Conservation (phyloP, 2,888 invertebrate genomes). For the Dione vanillae region DNA sequence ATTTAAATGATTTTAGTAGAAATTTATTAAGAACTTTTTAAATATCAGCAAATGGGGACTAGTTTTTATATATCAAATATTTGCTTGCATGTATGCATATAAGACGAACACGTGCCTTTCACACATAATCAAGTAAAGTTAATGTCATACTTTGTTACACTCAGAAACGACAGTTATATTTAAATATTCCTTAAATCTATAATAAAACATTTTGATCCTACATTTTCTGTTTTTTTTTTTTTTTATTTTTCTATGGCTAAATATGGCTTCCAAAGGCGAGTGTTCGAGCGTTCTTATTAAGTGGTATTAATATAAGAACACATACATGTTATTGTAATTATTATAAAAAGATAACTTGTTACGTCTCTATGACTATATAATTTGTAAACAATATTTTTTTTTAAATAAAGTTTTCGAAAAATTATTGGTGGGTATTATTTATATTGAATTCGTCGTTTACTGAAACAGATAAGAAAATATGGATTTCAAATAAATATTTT, state of each 20-base stretch:
- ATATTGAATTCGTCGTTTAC: too few species aligned
- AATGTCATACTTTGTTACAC: neutral
- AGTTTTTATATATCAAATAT: neutral
- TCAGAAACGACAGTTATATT: neutral
- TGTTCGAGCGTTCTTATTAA: conserved; percentile 10
- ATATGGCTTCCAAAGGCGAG: neutral
- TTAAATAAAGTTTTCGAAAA: conserved; percentile 74
- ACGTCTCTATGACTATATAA: conserved; percentile 61
- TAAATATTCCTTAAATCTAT: neutral
- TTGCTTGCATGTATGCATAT: neutral
- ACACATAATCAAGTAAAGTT: neutral
- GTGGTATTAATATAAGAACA: conserved; percentile 28
- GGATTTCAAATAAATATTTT: too few species aligned
- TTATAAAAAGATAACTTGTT: conserved; percentile 53
- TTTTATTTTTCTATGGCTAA: neutral
- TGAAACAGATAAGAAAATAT: too few species aligned
- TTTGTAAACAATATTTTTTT: conserved; percentile 73
- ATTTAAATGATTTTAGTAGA: neutral
- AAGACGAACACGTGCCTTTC: neutral
- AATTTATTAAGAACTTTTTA: neutral
- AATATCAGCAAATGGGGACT: neutral
- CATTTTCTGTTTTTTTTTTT: too few species aligned
- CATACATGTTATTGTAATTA: conserved; percentile 30
- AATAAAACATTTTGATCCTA: neutral
- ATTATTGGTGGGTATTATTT: conserved; percentile 43